Evolutionary conservation across 1,140 invertebrate species (phyloP).

Genomic region (Nebria ingens): DNA sequence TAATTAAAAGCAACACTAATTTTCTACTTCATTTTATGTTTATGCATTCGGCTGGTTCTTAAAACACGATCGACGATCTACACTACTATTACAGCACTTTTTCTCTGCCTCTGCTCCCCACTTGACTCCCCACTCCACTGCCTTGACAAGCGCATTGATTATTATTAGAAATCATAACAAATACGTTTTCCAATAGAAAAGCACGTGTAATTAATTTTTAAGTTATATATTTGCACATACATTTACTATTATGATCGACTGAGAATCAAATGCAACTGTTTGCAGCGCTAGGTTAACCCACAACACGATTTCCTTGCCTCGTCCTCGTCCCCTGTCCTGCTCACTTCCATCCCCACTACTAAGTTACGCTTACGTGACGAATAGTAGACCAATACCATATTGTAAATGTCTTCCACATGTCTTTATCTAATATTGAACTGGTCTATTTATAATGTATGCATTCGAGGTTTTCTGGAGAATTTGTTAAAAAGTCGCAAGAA

Average conservation of each 20-base stretch:
- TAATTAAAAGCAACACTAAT: no score
- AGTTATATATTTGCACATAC: neutral
- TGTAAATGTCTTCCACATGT: no score
- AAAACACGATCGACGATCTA: neutral
- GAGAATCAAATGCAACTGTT: neutral
- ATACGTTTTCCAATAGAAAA: neutral
- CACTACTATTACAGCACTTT: neutral
- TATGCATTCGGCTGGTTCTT: no score
- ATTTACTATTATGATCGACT: neutral
- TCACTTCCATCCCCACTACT: neutral
- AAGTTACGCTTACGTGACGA: conserved; percentile 1
- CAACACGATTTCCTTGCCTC: no score
- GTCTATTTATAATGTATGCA: no score
- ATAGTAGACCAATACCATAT: neutral
- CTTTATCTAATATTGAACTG: no score
- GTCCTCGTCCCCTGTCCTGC: no score
- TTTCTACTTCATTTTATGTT: no score
- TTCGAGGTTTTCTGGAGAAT: no score
- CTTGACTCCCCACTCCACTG: neutral
- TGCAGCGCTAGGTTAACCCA: neutral
- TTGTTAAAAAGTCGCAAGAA: no score
- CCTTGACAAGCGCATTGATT: conserved; percentile 2
- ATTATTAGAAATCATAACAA: neutral
- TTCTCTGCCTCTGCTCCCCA: no score
- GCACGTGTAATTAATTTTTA: neutral